Base-by-base conservation (phyloP, 2,797 vertebrate genomes). In the Smutsia temminckii region DNA sequence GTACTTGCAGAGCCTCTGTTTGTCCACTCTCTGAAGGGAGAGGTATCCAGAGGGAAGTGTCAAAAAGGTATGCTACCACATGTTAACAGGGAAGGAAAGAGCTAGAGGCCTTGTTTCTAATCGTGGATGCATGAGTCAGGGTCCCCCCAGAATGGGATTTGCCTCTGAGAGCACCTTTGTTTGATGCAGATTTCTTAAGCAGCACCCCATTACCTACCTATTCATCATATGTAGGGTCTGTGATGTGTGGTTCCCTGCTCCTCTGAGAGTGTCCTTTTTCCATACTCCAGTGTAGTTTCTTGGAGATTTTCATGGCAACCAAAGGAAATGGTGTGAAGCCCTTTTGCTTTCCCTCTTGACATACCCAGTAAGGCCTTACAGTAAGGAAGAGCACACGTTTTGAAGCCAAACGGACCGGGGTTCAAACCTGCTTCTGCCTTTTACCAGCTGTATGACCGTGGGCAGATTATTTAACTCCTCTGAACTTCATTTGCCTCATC, bases 141-240 rank as follows among this genome's bases (percentile, higher is more conserved):
- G 7, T 83, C 37, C 83, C 25, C 13, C 18, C 25, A 69, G 51
- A 71, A 34, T 8, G 57, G 49, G 53, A 88, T 91, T 91, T 69
- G 40, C 75, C 27, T 93, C 68, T 16, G 40, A 25, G 72, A 81
- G 20, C 69, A 66, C 25, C 49, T 92, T 89, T 8, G 2, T 95
- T 89, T 6, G 16, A 61, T 92, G 42, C 17, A 69, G 32, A 59
- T 90, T 91, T 92, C 72, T 93, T 42, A 74, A 79, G 85, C 42
- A 89, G 75, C 25, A 9, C 42, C 20, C 75, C 9, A 8, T 83
- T 71, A 53, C 71, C 77, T 71, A 53, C 71, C 77, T 29, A 3
- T 80, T 68, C 10, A 2, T 71, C 27, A 1, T 59, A 10, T 66
- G 32, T 77, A 29, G 78, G 21, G 8, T 49, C 13, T 64, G 29